Evolutionary conservation across 1,140 invertebrate genomes (phyloP).

Genomic region (Rhynchophorus ferrugineus): DNA sequence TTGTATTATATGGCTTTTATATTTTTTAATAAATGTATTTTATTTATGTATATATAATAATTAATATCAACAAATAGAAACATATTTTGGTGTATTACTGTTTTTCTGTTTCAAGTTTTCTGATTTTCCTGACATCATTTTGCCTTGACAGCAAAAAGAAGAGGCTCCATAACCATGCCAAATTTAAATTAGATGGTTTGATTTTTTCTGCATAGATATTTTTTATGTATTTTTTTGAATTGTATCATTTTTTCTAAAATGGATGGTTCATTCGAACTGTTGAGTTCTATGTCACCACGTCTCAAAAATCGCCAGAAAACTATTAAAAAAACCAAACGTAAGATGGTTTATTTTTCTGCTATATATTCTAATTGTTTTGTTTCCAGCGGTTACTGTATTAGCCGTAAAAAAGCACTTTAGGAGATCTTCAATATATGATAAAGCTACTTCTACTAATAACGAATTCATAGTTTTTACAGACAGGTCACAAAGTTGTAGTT

Average conservation of each 20-base stretch:
- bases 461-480: slow-evolving; percentile 17
- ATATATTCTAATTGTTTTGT: not conserved
- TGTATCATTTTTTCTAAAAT: slow-evolving; percentile 8
- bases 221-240: too few relatives aligned
- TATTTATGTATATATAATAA: too few relatives aligned
- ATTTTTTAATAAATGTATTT: too few relatives aligned
- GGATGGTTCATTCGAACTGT: slow-evolving; percentile 25
- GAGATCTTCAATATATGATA: slow-evolving; percentile 29
- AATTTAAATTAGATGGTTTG: too few relatives aligned
- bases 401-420: slow-evolving; percentile 32
- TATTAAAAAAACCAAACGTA: slow-evolving; percentile 22
- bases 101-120: too few relatives aligned
- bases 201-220: too few relatives aligned
- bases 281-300: slow-evolving; percentile 30
- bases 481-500: slow-evolving; percentile 7
- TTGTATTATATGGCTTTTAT: too few relatives aligned
- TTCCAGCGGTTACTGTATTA: slow-evolving; percentile 28
- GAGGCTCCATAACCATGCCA: too few relatives aligned
- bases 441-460: slow-evolving; percentile 17
- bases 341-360: slow-evolving; percentile 2
- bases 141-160: too few relatives aligned
- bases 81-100: too few relatives aligned
- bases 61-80: too few relatives aligned
- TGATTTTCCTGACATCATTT: too few relatives aligned
- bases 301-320: slow-evolving; percentile 19